Evolutionary conservation across 2,888 invertebrate species (phyloP), one percentile per base, ranked within the genome.

Genomic region (Trissolcus brochymenae): DNA sequence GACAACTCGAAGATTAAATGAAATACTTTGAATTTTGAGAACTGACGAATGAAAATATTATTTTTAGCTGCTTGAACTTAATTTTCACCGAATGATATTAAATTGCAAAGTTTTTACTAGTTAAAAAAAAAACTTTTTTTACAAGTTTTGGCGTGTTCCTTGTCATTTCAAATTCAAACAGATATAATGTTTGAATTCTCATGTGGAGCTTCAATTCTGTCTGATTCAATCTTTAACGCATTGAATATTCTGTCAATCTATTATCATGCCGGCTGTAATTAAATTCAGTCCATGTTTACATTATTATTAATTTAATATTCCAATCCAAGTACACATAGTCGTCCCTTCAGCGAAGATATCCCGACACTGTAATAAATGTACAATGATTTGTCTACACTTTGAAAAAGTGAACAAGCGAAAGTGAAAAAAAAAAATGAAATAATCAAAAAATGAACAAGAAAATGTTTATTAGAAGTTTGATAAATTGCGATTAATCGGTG

Each of bases 121-220:
- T 60, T 70, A 11, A 50, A 70, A 55, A 43, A n/a, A 60, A 70
- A n/a, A n/a, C n/a, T 61, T 56, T 70, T 70, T 71, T 76, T 65
- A 71, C 64, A 71, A 72, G 62, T 67, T 61, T 67, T 72, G 72
- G 56, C 72, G 53, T 70, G 64, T 70, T 71, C 66, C 73, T 64
- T 64, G 72, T 68, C 72, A 64, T 77, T 73, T 77, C 72, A 77
- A 73, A 77, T 73, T 72, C 71, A 72, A 72, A 72, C 72, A 77
- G 72, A 62, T 77, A 62, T 77, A 67, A 67, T 77, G 66, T 67
- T 77, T 72, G 76, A 77, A 77, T 77, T 72, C 68, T 73, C 77
- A 68, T 73, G 77, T 77, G 65, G 71, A 71, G 71, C 67, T 61
- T 77, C 76, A 68, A 67, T 72, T 62, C 67, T 59, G 66, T 77